Conservation (phyloP, 2,113 vertebrate species). For the Nanorana parkeri region DNA sequence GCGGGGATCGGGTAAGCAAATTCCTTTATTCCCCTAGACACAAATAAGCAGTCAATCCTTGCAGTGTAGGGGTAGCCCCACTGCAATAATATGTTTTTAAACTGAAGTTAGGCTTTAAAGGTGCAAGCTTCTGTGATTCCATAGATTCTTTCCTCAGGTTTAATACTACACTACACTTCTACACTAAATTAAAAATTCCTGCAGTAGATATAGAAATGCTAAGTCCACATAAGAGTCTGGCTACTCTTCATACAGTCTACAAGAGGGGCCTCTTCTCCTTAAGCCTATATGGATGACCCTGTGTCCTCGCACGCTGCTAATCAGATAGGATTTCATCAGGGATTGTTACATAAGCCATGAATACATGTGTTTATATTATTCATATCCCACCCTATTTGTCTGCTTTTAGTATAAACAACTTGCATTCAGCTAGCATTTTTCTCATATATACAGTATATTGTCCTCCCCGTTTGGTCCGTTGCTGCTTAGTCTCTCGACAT, state of each 20-base stretch:
- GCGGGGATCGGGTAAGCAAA: no score
- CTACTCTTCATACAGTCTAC: not conserved
- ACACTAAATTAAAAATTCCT: no score
- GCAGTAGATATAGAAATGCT: no score
- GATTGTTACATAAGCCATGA: constrained; percentile 7
- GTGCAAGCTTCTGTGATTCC: no score
- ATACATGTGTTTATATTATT: not conserved
- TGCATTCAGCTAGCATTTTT: not conserved
- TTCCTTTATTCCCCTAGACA: no score
- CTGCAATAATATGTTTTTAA: no score
- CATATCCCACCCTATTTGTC: not conserved
- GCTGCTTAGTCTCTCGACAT: not conserved
- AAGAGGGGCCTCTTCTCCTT: not conserved
- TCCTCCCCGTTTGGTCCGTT: not conserved
- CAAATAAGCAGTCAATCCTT: no score
- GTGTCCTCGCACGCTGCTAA: not conserved
- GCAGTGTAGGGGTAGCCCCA: no score
- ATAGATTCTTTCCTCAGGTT: no score
- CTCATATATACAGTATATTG: not conserved
- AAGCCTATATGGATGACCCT: not conserved
- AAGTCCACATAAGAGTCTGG: no score
- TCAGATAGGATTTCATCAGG: constrained; percentile 7
- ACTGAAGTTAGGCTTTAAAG: no score
- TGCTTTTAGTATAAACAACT: constrained; percentile 13
- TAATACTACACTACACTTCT: no score